Percentiles rank a stretch among this genome's conserved stretches.
phyloP scores from a whole-genome alignment of 1,140 invertebrate species.

The Alviniconcha marisindica region DNA sequence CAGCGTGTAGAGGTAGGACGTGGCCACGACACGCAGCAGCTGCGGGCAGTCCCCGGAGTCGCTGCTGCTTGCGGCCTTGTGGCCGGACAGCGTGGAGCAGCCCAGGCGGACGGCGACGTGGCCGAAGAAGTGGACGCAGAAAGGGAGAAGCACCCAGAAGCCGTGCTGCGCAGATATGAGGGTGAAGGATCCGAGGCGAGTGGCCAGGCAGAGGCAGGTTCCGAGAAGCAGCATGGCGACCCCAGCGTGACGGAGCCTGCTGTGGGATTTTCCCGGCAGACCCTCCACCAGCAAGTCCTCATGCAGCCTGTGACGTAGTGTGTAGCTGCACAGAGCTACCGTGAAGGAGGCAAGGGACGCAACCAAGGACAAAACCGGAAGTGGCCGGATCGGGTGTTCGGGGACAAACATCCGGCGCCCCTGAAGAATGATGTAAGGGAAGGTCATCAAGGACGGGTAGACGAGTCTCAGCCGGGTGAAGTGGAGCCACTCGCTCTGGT shows the following conservation, averaged over 20 bases:
- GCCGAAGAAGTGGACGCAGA: constrained; percentile 18
- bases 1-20: constrained; percentile 39
- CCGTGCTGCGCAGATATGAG: constrained; percentile 21
- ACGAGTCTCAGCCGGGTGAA: constrained; percentile 24
- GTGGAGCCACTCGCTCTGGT: constrained; percentile 18
- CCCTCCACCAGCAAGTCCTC: neutral
- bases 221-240: constrained; percentile 30
- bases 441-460: constrained; percentile 20
- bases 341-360: neutral
- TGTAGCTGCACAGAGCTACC: constrained; percentile 18
- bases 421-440: constrained; percentile 20
- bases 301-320: constrained; percentile 20
- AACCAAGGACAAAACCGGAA: constrained; percentile 15
- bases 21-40: neutral
- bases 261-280: too few relatives aligned
- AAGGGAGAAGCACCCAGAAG: constrained; percentile 25
- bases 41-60: neutral
- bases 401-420: neutral
- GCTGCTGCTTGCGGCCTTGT: too few relatives aligned
- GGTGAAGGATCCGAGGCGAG: constrained; percentile 25
- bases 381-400: neutral
- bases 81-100: constrained; percentile 9
- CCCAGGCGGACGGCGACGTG: neutral
- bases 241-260: neutral
- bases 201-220: constrained; percentile 20